Base-by-base conservation (phyloP, 2,797 vertebrate genomes). In the Ceryle rudis region DNA sequence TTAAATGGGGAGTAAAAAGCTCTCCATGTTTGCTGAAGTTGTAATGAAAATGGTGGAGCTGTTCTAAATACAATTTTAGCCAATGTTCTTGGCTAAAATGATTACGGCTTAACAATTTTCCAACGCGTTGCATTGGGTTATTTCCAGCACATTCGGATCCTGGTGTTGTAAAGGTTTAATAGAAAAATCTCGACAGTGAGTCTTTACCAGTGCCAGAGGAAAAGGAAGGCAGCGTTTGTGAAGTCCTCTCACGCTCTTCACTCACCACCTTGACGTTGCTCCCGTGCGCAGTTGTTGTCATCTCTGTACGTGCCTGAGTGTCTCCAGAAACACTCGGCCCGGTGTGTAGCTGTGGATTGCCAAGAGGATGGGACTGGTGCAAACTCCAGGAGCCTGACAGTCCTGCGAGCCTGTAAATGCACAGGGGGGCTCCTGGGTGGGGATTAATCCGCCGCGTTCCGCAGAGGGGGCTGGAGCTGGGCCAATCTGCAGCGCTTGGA, bases 1-100 rank as follows among this genome's bases (percentile, higher is more conserved):
- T 95, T 97, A 96, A 97, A 97, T 95, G 93, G 42, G 89, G 77
- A 96, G 72, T 96, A 96, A 97, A 97, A 96, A 93, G 65, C 97
- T 96, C 91, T 94, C 86, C 23, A 1, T 81, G 93, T 95, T 96
- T 96, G 94, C 93, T 85, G 90, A 83, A 93, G 88, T 55, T 85
- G 81, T 96, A 96, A 97, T 97, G 95, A 92, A 95, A 96, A 94
- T 91, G 89, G 88, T 86, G 86, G 81, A 91, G 89, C 88, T 92
- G 94, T 95, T 91, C 85, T 90, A 93, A 93, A 96, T 89, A 85
- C 1, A 2, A n/a, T n/a, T n/a, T n/a, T n/a, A n/a, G n/a, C n/a
- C n/a, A n/a, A 81, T 93, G 83, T 84, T 95, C 82, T 6, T 91
- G 89, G 92, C 81, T 90, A 87, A 83, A 96, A 95, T 91, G 80